These are phyloP conservation scores for Orientallactaga bullata DNA, from an alignment of 2,113 vertebrate species.

Conservation along the genomic window DNA sequence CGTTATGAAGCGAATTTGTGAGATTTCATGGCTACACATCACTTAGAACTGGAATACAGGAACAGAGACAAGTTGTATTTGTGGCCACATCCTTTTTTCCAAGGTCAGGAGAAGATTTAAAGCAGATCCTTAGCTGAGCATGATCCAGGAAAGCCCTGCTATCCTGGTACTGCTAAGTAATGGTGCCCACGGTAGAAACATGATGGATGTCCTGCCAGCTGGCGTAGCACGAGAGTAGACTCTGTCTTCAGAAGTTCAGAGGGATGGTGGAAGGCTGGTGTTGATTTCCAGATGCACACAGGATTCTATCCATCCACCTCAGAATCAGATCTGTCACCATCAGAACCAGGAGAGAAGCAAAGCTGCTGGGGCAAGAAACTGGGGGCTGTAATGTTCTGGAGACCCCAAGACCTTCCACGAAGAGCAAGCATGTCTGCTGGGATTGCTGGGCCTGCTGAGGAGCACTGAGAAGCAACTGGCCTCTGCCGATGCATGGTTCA, in stretches of 20 bases:
- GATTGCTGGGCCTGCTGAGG: fast-evolving
- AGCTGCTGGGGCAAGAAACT: too few species aligned
- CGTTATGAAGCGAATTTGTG: not conserved
- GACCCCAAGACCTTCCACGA: not conserved
- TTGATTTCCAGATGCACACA: not conserved
- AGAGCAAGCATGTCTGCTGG: fast-evolving
- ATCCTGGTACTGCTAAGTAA: not conserved
- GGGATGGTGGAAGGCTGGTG: fast-evolving
- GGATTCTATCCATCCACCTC: not conserved
- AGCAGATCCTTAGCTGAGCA: not conserved
- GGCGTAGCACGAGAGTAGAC: not conserved
- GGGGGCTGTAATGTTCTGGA: not conserved
- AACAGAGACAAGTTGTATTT: not conserved
- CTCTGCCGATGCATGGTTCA: not conserved
- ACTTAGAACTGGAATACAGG: not conserved
- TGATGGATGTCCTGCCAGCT: fast-evolving
- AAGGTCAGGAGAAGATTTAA: not conserved
- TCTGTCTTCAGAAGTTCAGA: too few species aligned
- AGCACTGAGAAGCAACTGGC: not conserved
- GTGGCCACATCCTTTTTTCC: not conserved
- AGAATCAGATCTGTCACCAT: not conserved
- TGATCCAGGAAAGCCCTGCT: not conserved
- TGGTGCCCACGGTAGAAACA: too few species aligned
- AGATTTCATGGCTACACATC: not conserved
- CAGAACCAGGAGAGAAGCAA: not conserved